Evolutionary conservation across 2,888 invertebrate genomes (phyloP).

Genomic region (Herminia tarsipennalis): DNA sequence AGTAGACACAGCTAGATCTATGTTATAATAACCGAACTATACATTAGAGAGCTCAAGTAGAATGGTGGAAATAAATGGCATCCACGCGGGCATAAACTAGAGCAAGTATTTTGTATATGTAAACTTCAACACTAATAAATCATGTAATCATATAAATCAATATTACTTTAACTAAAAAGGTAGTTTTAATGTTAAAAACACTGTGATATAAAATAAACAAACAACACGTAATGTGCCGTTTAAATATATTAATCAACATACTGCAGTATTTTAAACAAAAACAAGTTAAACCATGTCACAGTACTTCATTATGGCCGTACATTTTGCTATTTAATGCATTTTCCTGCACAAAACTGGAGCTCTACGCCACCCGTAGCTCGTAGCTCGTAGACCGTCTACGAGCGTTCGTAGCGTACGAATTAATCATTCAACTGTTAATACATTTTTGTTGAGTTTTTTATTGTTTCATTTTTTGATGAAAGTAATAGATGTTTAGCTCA

Average conservation of each 20-base stretch:
- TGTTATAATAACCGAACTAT: no score
- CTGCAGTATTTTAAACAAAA: neutral
- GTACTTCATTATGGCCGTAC: neutral
- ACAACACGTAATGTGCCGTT: neutral
- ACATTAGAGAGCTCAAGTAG: no score
- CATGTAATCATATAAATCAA: no score
- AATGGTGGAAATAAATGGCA: no score
- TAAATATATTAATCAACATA: neutral
- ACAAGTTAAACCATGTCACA: neutral
- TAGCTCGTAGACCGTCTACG: conserved; percentile 46
- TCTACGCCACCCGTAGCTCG: conserved; percentile 34
- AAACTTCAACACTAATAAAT: no score
- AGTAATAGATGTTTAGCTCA: no score
- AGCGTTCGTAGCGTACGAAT: conserved; percentile 42
- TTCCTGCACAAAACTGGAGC: conserved; percentile 25
- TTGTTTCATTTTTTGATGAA: no score
- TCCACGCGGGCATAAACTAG: no score
- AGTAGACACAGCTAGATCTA: no score
- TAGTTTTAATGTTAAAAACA: no score
- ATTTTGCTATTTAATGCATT: conserved; percentile 9
- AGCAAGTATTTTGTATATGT: no score
- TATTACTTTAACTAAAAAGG: no score
- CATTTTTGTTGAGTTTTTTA: conserved; percentile 29
- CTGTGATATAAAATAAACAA: neutral
- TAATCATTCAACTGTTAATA: conserved; percentile 37